Evolutionary conservation across 2,113 vertebrate genomes (phyloP).

Genomic region (Halichoeres trimaculatus): DNA sequence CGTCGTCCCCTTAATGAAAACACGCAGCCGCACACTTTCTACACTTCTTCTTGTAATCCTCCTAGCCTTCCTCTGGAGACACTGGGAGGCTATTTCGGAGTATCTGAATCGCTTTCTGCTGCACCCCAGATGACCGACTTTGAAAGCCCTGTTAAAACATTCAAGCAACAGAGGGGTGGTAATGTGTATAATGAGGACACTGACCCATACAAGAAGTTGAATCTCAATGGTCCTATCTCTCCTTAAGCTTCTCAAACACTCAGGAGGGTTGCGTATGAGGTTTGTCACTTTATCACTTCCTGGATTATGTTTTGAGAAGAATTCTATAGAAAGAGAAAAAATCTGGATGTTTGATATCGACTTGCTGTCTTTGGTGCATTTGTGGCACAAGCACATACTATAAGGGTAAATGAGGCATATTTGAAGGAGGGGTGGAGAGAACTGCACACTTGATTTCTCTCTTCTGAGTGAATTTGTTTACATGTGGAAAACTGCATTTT

Average conservation of each 20-base stretch:
- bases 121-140: slow-evolving; percentile 89
- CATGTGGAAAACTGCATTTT: slow-evolving; percentile 88
- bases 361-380: slow-evolving; percentile 64
- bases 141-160: slow-evolving; percentile 10
- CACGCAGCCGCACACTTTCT: slow-evolving; percentile 93
- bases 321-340: neutral
- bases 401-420: slow-evolving; percentile 40
- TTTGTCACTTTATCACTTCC: slow-evolving; percentile 63
- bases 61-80: slow-evolving; percentile 94
- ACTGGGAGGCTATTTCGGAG: slow-evolving; percentile 92
- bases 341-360: slow-evolving; percentile 43
- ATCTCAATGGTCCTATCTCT: slow-evolving; percentile 50
- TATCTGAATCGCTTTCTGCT: slow-evolving; percentile 90
- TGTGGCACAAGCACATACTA: slow-evolving; percentile 54
- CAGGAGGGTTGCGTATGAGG: slow-evolving; percentile 40
- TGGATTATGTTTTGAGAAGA: slow-evolving; percentile 45
- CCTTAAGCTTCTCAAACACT: slow-evolving; percentile 52
- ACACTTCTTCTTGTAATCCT: slow-evolving; percentile 91
- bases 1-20: slow-evolving; percentile 96
- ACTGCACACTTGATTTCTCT: slow-evolving; percentile 75
- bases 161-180: slow-evolving; percentile 26
- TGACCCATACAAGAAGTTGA: slow-evolving; percentile 31
- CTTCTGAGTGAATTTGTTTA: slow-evolving; percentile 89
- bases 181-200: slow-evolving; percentile 45
- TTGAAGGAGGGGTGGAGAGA: slow-evolving; percentile 66